Base-by-base conservation (phyloP, 2,113 vertebrate genomes). In the Clarias magur region DNA sequence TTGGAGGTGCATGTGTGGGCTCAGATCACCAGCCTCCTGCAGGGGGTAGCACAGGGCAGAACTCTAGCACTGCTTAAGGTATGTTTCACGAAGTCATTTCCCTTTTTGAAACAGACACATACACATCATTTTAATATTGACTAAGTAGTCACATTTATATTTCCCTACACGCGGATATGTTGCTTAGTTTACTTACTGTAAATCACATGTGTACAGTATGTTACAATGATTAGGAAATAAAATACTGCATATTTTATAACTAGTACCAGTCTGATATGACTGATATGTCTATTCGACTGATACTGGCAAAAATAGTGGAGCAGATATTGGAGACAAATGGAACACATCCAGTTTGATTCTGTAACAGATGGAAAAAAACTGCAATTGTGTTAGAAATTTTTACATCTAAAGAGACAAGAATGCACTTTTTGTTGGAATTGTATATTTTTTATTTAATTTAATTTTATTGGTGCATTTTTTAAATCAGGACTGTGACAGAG, bases 31-130 rank as follows among this genome's bases (percentile, higher is more conserved):
- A 89, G 95, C 21, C 88, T 98, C 53, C 93, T 99, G 3, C 95
- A 91, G 90, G 95, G 94, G 0, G 92, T 97, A 8, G 96, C 96
- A 0, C 92, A 95, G 30, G 97, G 96, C 81, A 95, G 91, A 67
- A 93, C 95, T 16, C 91, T 99, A 65, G 94, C 92, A 0, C 91
- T 99, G 23, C 73, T 98, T 1, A 94, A 96, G 95, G 97, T 97
- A 94, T 95, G 95, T 3, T 34, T 21, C 11, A 62, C 23, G 10
- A 60, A 80, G 10, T 3, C 54, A 57, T 59, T 80, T 8, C 57
- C 2, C 57, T 38, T 23, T 62, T 38, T 23, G 57, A 80, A 62
- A 62, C 5, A 0, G 21, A 34, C 30, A 30, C 19, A 11, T 60
- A 13, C 25, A n/a, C 25, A n/a, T 6, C 23, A 8, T 11, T 23